Conservation (phyloP, 2,797 vertebrate genomes). For the Sandelia bainsii region DNA sequence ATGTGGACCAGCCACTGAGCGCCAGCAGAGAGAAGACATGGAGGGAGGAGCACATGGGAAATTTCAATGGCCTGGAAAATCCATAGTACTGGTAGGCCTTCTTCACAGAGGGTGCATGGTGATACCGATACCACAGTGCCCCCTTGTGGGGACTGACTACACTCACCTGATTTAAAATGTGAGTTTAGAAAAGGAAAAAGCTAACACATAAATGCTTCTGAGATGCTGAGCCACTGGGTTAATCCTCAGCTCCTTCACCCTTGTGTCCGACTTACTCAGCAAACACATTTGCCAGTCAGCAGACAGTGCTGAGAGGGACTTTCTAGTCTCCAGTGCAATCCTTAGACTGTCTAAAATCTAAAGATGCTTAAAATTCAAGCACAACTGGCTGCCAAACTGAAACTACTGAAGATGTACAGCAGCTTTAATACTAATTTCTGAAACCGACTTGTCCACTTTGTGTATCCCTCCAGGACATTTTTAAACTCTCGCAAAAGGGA, state of each 20-base stretch:
- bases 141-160: conserved; percentile 45
- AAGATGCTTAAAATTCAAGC: conserved; percentile 17
- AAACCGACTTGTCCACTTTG: neutral
- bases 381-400: neutral
- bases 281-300: conserved; percentile 38
- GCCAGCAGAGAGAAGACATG: conserved; percentile 34
- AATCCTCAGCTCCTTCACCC: conserved; percentile 12
- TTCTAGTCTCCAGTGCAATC: conserved; percentile 9
- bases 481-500: neutral
- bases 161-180: conserved; percentile 8
- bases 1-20: conserved; percentile 41
- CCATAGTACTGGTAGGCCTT: conserved; percentile 20
- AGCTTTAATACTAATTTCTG: neutral
- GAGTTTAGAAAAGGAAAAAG: neutral
- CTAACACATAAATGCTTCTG: neutral
- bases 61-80: conserved; percentile 72
- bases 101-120: neutral
- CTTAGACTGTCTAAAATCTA: neutral
- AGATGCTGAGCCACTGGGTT: neutral
- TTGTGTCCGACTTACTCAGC: conserved; percentile 18
- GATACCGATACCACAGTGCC: conserved; percentile 50
- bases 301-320: conserved; percentile 32
- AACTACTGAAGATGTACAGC: conserved; percentile 5
- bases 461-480: neutral
- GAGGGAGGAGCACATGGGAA: conserved; percentile 62